These are phyloP conservation scores for Sacculina carcini DNA, from an alignment of 2,888 invertebrate genomes.

Conservation along the genomic window DNA sequence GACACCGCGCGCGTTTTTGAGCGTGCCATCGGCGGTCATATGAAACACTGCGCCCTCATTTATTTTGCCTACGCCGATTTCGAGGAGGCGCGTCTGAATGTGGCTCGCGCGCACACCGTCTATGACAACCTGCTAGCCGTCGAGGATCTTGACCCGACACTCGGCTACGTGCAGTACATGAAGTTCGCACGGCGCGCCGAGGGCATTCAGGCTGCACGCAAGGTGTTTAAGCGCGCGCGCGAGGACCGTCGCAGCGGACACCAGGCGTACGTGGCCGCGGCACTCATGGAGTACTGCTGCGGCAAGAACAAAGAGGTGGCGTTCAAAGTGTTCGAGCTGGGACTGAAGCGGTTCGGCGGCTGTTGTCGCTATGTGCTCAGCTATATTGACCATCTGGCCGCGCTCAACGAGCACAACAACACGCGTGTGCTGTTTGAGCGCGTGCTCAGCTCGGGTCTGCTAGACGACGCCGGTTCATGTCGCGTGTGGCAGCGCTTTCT, in stretches of 20 bases:
- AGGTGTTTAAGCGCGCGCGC: slow-evolving; percentile 77
- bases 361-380: slow-evolving; percentile 82
- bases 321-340: slow-evolving; percentile 85
- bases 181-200: slow-evolving; percentile 90
- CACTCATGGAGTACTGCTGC: slow-evolving; percentile 97
- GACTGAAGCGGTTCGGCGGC: slow-evolving; percentile 82
- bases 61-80: slow-evolving; percentile 98
- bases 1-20: slow-evolving; percentile 88
- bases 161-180: slow-evolving; percentile 97
- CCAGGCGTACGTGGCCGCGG: slow-evolving; percentile 88
- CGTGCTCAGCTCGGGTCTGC: slow-evolving; percentile 68
- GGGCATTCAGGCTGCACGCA: slow-evolving; percentile 84
- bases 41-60: slow-evolving; percentile 70
- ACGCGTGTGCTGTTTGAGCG: slow-evolving; percentile 95
- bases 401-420: slow-evolving; percentile 97
- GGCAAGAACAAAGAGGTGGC: slow-evolving; percentile 93
- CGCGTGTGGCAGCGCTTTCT: slow-evolving; percentile 97
- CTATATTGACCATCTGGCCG: slow-evolving; percentile 88
- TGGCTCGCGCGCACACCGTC: slow-evolving; percentile 85
- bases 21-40: slow-evolving; percentile 60
- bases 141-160: slow-evolving; percentile 73
- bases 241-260: slow-evolving; percentile 59
- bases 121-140: slow-evolving; percentile 75
- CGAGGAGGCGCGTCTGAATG: slow-evolving; percentile 84
- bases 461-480: slow-evolving; percentile 28